Percentiles rank a stretch among this genome's conserved stretches.
Evolutionary conservation across 2,113 vertebrate genomes (phyloP).

Genomic region (Anguilla rostrata): DNA sequence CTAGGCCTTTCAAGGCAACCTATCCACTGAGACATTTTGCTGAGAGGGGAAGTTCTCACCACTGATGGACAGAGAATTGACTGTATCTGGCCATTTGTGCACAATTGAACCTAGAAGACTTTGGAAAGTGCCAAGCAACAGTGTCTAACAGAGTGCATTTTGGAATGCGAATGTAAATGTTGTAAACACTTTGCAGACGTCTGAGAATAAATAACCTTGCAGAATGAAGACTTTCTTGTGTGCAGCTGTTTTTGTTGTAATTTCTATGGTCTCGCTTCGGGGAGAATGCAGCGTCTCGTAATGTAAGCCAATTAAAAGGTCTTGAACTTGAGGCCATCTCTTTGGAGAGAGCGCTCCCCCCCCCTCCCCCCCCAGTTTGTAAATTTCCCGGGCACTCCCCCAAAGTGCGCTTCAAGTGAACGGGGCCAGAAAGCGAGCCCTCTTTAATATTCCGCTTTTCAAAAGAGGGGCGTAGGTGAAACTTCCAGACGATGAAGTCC

Average conservation of each 20-base stretch:
- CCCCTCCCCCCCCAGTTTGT: conserved; percentile 45
- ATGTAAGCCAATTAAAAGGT: conserved; percentile 78
- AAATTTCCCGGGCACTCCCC: conserved; percentile 59
- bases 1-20: background rate
- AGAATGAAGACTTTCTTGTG: conserved; percentile 62
- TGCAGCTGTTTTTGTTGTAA: conserved; percentile 49
- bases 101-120: conserved; percentile 58
- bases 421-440: conserved; percentile 55
- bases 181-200: conserved; percentile 49
- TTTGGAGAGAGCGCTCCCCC: conserved; percentile 4
- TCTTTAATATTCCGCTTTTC: conserved; percentile 69
- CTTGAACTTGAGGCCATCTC: conserved; percentile 53
- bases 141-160: conserved; percentile 71
- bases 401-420: conserved; percentile 45
- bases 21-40: background rate
- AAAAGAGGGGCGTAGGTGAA: conserved; percentile 43
- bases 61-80: conserved; percentile 57
- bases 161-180: conserved; percentile 71
- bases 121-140: conserved; percentile 59
- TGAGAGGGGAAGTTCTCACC: background rate
- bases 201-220: conserved; percentile 52
- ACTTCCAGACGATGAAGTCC: conserved; percentile 64
- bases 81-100: conserved; percentile 45
- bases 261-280: conserved; percentile 46
- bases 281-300: conserved; percentile 59